Evolutionary conservation across 1,140 invertebrate genomes (phyloP), one percentile per base, ranked within the genome.

Genomic region (Oncopeltus fasciatus): DNA sequence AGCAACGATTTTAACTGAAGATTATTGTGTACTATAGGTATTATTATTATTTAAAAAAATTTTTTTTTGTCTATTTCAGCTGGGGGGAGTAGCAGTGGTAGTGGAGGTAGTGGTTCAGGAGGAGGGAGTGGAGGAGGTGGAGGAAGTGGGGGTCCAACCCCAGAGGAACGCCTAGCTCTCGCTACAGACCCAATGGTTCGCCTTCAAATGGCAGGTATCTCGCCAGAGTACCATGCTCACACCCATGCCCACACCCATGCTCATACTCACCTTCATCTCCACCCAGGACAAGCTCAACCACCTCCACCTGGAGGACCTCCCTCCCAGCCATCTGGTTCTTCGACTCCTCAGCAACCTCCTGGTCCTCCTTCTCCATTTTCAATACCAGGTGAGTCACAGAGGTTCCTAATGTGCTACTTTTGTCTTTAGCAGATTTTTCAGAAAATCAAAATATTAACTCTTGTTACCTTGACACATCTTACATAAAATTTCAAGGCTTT

Each of bases 241-340:
- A 86, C 85, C 61, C 88, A 91, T 73, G 86, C 87, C 58, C 86
- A 90, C 75, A 87, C 88, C 68, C 91, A 93, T 78, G 88, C 90
- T 69, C 91, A 81, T 65, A 73, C 76, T 57, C 79, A 80, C 68
- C 72, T 75, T 29, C 78, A 94, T 79, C 83, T 91, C 71, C 89
- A 92, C 77, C 86, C 85, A 68, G 86, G 85, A 72, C 86, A 86
- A 76, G 86, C 89, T 73, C 83, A 83, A 71, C 84, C 83, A 64
- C 83, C 71, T 21, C 16, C 28, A 20, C 43, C 46, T 2, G 82
- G 83, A 68, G 79, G 77, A 64, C 63, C 72, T 70, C 43, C 74
- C 67, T 69, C 69, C 66, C 79, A 73, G 69, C 80, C 76, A 72
- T 80, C 75, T 69, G 77, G 77, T 73, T 76, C 74, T 68, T 73